A percentile compares a stretch with the other conserved stretches of the same genome.
These are phyloP conservation scores for Enoplosus armatus DNA, from an alignment of 2,797 vertebrate genomes.

Conservation along the genomic window DNA sequence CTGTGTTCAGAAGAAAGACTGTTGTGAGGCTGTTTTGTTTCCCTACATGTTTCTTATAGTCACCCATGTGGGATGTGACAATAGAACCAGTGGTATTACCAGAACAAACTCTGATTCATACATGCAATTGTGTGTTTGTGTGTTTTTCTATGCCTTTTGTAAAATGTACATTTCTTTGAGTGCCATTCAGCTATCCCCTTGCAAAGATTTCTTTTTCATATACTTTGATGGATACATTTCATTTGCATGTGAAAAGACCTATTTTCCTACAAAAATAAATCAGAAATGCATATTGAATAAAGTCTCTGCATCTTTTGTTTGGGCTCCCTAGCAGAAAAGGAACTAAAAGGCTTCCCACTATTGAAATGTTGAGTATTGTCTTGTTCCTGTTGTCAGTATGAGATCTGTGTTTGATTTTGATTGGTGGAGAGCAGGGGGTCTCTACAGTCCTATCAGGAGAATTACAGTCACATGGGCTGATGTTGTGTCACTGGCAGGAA, in stretches of 20 bases:
- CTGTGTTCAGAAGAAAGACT: constrained; percentile 41
- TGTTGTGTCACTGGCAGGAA: constrained; percentile 54
- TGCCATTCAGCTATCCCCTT: constrained; percentile 71
- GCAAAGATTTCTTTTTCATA: constrained; percentile 78
- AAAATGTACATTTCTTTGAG: constrained; percentile 72
- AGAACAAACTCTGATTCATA: constrained; percentile 55
- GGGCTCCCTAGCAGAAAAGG: not conserved
- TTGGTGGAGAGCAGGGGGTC: constrained; percentile 38
- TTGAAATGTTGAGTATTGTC: constrained; percentile 22
- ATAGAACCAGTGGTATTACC: constrained; percentile 53
- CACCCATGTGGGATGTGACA: constrained; percentile 46
- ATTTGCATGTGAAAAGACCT: constrained; percentile 84
- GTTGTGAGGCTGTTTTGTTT: constrained; percentile 28
- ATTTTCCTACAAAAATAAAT: constrained; percentile 86
- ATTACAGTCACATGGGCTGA: constrained; percentile 55
- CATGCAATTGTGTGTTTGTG: constrained; percentile 53
- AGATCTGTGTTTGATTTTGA: constrained; percentile 42
- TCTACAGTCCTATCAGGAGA: constrained; percentile 48
- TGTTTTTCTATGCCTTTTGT: constrained; percentile 76
- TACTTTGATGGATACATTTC: constrained; percentile 68
- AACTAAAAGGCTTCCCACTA: constrained; percentile 22
- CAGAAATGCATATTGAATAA: constrained; percentile 60
- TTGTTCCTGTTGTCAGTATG: constrained; percentile 18
- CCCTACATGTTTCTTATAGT: constrained; percentile 44
- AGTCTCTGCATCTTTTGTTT: constrained; percentile 44